Base-by-base conservation (phyloP, 2,888 invertebrate species). In the Prosapia bicincta region DNA sequence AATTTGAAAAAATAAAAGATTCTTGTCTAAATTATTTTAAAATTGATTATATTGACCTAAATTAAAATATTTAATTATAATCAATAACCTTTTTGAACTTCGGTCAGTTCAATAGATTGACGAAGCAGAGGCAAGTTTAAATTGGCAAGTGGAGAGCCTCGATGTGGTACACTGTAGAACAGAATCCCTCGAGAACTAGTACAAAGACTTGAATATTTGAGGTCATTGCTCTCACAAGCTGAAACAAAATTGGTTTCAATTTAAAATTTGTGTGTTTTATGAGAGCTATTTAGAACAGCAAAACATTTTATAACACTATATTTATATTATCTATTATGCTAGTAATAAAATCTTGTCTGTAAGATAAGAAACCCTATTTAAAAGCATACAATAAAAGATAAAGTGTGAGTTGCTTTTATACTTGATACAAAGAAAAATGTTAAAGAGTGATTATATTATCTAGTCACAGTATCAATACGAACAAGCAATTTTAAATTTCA, bases 141-240 rank as follows among this genome's bases (percentile, higher is more conserved):
- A 80, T 91, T 90, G 0, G 93, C 95, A 71, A 95, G 86, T 25
- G 91, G 88, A 0, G 95, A 94, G 0, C 96, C 96, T 20, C 90
- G 88, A 85, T 96, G 96, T 0, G 96, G 96, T 7, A 95, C 95
- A 66, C 95, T 94, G 85, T 94, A 95, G 85, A 96, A 95, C 86
- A 96, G 89, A 78, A 93, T 90, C 0, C 90, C 91, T 5, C 86
- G 86, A 7, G 91, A 90, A 28, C 86, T 86, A 0, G 83, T 80
- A 86, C 89, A 91, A 0, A 92, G 84, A 0, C 85, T 85, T 6
- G 83, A 83, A 72, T 86, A 83, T 67, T 85, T 83, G 7, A 84
- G 85, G 80, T 84, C 82, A 0, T 88, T 86, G 69, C 87, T 86
- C 80, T 88, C 87, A 84, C 86, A 87, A 69, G 88, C 88, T 85